Evolutionary conservation across 2,888 invertebrate genomes (phyloP), one percentile per base, ranked within the genome.

Genomic region (Drosophila subsilvestris): DNA sequence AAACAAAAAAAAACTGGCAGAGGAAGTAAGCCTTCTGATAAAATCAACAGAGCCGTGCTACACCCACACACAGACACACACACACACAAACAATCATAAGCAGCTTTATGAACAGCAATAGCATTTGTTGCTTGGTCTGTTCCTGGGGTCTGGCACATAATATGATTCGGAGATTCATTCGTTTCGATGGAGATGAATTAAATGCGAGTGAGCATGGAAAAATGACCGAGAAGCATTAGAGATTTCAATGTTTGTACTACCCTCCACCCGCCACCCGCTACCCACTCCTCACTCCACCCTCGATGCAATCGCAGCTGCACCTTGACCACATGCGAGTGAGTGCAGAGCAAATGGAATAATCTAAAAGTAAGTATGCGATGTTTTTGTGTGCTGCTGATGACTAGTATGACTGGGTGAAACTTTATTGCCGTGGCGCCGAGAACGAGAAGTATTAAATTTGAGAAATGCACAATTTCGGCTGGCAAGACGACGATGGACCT

Each of bases 391-490:
- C 7, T 62, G 47, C 58, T 68, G 44, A 44, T 45, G 54, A 55
- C 32, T 45, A 51, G 50, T 63, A 69, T 78, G 71, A 80, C 71
- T 74, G 61, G 54, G 45, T 54, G 45, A 70, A 67, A 69, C 63
- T 61, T 18, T 43, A 44, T 65, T 78, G 61, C 59, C 50, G 51
- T 47, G 25, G 8, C 17, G 44, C 20, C 37, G 45, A 75, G 59
- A 53, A 49, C n/a, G 51, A 49, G 14, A 37, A 37, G 70, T 55
- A 74, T 75, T 80, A 74, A 74, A 78, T 69, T 68, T 73, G 61
- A 66, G 72, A 75, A 84, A 84, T 84, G 68, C 76, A 74, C 58
- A 74, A 72, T 65, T 68, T 72, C 60, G 67, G 61, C 80, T 71
- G 73, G 29, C 63, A 72, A 54, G 73, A 54, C 66, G 57, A 54